Conservation (phyloP, 2,888 invertebrate species). For the Epirrhoe tristata region DNA sequence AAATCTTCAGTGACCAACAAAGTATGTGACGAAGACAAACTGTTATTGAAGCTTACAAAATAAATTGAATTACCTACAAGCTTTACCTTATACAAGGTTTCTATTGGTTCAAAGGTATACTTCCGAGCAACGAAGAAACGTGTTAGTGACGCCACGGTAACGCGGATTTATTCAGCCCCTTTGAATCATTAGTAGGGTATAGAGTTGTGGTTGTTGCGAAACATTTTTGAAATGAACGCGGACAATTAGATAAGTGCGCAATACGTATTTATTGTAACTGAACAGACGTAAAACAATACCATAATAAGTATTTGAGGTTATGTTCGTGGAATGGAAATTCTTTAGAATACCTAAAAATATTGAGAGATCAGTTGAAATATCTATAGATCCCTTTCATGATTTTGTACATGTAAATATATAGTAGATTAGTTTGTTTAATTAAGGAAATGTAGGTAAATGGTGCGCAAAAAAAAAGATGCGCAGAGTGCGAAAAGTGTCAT, state of each 20-base stretch:
- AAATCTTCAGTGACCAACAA: neutral
- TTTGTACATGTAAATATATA: too few relatives aligned
- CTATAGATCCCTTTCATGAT: too few relatives aligned
- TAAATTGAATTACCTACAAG: conserved; percentile 21
- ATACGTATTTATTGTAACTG: neutral
- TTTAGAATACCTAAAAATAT: too few relatives aligned
- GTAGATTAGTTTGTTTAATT: too few relatives aligned
- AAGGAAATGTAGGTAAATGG: too few relatives aligned
- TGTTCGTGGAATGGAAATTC: too few relatives aligned
- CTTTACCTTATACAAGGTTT: conserved; percentile 17
- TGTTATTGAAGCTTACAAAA: conserved; percentile 6
- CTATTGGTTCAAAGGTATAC: conserved; percentile 13
- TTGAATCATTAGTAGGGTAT: neutral
- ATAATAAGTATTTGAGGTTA: neutral
- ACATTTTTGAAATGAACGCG: neutral
- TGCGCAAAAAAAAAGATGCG: too few relatives aligned
- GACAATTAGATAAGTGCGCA: neutral
- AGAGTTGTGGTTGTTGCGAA: neutral
- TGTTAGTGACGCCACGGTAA: neutral
- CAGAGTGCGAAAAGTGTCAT: too few relatives aligned
- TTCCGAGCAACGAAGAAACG: conserved; percentile 5
- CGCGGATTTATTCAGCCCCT: neutral
- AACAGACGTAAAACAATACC: neutral
- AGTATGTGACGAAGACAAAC: neutral
- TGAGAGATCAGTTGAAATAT: too few relatives aligned